Percentiles rank a stretch among this genome's conserved stretches.
These are phyloP conservation scores for Metridium senile DNA, from an alignment of 92 coral and sea anemone species.

Conservation along the genomic window DNA sequence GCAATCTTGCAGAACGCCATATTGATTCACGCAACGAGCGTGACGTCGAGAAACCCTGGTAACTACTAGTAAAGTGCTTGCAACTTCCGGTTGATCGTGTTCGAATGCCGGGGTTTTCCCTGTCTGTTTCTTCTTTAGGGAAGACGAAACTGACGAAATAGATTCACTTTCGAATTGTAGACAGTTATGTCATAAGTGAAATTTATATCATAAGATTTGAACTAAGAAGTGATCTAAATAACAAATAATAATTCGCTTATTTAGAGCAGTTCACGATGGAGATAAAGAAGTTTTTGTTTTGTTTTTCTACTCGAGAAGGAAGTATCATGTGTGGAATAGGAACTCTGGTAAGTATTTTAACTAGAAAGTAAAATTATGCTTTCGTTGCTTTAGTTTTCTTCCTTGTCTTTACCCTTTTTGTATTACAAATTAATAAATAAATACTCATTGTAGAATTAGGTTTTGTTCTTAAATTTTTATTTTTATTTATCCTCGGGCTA, in stretches of 20 bases:
- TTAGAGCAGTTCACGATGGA: too few species aligned
- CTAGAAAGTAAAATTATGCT: neutral
- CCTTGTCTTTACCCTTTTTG: too few species aligned
- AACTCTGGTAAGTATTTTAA: slow-evolving; percentile 46
- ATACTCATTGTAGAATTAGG: too few species aligned
- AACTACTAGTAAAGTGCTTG: neutral
- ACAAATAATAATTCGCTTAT: too few species aligned
- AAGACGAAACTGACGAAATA: neutral
- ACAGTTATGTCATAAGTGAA: neutral
- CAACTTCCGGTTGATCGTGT: neutral
- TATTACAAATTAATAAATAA: too few species aligned
- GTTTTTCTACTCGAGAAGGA: slow-evolving; percentile 57
- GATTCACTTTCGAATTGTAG: neutral
- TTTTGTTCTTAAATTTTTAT: too few species aligned
- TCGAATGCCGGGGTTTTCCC: neutral
- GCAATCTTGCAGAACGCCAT: slow-evolving; percentile 7
- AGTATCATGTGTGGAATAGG: slow-evolving; percentile 54
- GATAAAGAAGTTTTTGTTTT: slow-evolving; percentile 49
- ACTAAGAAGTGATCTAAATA: too few species aligned
- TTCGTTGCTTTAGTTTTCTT: too few species aligned
- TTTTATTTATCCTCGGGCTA: too few species aligned
- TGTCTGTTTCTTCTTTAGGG: neutral
- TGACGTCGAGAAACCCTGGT: neutral
- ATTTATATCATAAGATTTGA: too few species aligned
- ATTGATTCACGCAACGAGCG: neutral